phyloP scores from a whole-genome alignment of 2,888 invertebrate genomes.

The Stenodera caucasica region DNA sequence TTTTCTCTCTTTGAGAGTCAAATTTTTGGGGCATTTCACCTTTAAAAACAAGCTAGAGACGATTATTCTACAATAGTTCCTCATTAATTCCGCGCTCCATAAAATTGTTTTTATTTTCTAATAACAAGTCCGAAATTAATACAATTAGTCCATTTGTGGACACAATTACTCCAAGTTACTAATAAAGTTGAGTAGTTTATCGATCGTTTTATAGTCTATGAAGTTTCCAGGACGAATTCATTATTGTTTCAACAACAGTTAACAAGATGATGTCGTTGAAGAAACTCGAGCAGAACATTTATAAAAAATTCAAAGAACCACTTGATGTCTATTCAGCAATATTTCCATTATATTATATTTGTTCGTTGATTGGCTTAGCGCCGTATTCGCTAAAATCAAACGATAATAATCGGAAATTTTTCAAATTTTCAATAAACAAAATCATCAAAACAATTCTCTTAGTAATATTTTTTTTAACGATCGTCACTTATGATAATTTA shows the following conservation, averaged over 20 bases:
- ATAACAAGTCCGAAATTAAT: neutral
- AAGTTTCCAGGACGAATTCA: neutral
- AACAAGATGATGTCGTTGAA: conserved; percentile 15
- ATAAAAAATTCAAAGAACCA: conserved; percentile 20
- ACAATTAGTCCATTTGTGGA: neutral
- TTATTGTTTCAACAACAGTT: neutral
- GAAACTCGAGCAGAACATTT: conserved; percentile 19
- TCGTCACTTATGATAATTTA: conserved; percentile 25
- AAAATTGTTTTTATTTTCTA: neutral
- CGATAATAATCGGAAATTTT: conserved; percentile 15
- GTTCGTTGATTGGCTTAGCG: conserved; percentile 25
- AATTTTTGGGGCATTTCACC: neutral
- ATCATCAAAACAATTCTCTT: conserved; percentile 15
- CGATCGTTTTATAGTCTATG: too few relatives aligned
- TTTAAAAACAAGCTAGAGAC: neutral
- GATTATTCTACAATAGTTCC: neutral
- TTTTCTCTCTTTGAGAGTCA: conserved; percentile 17
- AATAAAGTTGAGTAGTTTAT: conserved; percentile 20
- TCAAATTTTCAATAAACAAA: conserved; percentile 16
- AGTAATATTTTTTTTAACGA: conserved; percentile 21
- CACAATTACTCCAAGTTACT: neutral
- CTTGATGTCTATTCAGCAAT: conserved; percentile 28
- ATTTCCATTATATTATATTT: conserved; percentile 24
- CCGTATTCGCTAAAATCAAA: conserved; percentile 20
- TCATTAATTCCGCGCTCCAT: too few relatives aligned